phyloP scores from a whole-genome alignment of 2,797 vertebrate species.

The Discoglossus pictus region DNA sequence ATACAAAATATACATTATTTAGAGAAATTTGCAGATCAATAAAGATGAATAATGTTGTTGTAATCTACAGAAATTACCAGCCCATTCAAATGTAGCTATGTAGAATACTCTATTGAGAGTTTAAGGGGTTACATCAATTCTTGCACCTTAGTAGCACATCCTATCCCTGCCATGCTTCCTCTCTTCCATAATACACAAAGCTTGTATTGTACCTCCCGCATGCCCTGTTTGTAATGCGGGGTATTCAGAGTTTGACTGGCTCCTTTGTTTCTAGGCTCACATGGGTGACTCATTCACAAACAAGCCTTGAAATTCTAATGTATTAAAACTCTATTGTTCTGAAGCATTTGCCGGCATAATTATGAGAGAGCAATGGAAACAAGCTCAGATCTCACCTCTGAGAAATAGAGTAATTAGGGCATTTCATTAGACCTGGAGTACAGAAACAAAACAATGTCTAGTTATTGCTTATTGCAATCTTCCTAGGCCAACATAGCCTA shows the following conservation, averaged over 20 bases:
- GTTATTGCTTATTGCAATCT: no score
- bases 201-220: constrained; percentile 18
- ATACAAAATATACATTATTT: no score
- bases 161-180: constrained; percentile 20
- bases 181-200: constrained; percentile 16
- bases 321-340: constrained; percentile 31
- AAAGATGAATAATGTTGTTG: no score
- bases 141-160: background rate
- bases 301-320: constrained; percentile 25
- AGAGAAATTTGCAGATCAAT: no score
- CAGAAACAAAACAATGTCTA: no score
- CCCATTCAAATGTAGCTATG: no score
- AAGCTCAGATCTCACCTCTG: constrained; percentile 30
- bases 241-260: constrained; percentile 22
- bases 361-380: constrained; percentile 26
- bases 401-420: constrained; percentile 26
- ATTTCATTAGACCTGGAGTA: background rate
- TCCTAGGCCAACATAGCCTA: no score
- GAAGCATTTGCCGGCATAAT: constrained; percentile 27
- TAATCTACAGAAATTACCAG: no score
- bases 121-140: constrained; percentile 3
- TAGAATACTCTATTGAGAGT: no score
- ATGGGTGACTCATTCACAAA: constrained; percentile 27
- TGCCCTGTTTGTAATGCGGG: constrained; percentile 21
- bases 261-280: constrained; percentile 29